These are phyloP conservation scores for Saimiri boliviensis DNA, from an alignment of 2,113 vertebrate genomes.

Conservation along the genomic window DNA sequence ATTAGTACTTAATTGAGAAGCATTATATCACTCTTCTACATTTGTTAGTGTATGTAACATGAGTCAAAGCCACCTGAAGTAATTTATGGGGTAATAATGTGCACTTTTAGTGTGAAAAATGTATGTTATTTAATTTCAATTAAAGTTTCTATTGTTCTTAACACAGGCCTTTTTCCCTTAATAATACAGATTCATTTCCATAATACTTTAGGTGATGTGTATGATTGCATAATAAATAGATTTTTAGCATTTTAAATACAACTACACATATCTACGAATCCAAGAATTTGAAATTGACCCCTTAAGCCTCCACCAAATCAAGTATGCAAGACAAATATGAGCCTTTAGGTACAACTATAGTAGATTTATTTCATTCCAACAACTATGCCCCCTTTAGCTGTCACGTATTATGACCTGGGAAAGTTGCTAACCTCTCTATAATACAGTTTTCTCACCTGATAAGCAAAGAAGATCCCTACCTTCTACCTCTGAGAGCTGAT, in stretches of 20 bases:
- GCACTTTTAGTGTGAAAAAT: too few relatives aligned
- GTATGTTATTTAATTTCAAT: background rate
- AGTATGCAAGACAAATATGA: background rate
- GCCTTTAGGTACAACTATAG: background rate
- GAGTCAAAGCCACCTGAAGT: too few relatives aligned
- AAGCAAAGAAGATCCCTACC: background rate
- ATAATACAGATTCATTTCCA: background rate
- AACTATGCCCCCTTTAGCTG: background rate
- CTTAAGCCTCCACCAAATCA: background rate
- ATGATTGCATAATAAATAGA: background rate
- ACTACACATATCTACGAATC: background rate
- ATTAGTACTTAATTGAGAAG: background rate
- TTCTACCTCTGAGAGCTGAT: background rate
- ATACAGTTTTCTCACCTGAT: background rate
- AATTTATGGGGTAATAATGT: too few relatives aligned
- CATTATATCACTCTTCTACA: background rate
- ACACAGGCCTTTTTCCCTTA: background rate
- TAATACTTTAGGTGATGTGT: background rate
- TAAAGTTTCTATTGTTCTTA: background rate
- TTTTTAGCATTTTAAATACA: conserved; percentile 11
- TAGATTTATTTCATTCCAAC: background rate
- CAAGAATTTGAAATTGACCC: background rate
- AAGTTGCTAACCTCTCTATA: background rate
- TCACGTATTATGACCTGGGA: background rate
- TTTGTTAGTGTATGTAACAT: background rate